Conservation (phyloP, 2,113 vertebrate species). For the Strigops habroptila region DNA sequence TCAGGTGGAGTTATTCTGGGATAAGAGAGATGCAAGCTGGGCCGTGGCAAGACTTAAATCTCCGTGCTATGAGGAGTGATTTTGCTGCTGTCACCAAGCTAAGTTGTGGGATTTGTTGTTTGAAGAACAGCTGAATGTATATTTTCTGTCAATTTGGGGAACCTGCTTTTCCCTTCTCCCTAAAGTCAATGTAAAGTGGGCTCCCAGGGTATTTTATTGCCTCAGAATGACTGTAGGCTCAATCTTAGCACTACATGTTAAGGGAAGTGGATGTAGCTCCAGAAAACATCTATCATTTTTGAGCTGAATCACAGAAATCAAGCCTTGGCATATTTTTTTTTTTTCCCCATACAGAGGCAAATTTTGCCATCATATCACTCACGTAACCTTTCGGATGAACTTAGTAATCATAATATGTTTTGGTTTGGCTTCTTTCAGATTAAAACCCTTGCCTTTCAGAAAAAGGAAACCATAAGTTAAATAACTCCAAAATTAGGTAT, state of each 20-base stretch:
- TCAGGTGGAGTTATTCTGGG: background rate
- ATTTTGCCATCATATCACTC: constrained; percentile 28
- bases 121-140: background rate
- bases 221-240: background rate
- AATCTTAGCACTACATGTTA: background rate
- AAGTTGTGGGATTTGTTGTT: background rate
- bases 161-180: background rate
- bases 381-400: constrained; percentile 50
- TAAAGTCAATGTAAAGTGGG: background rate
- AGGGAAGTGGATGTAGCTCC: background rate
- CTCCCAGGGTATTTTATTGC: background rate
- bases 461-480: constrained; percentile 57
- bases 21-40: background rate
- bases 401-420: constrained; percentile 49
- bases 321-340: background rate
- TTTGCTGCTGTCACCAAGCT: background rate
- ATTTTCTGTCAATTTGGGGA: background rate
- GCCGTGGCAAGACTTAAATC: background rate
- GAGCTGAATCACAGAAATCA: background rate
- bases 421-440: constrained; percentile 50
- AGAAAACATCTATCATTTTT: background rate
- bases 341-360: background rate
- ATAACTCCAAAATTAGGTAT: constrained; percentile 54
- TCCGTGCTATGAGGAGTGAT: background rate
- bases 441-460: constrained; percentile 41